phyloP scores from a whole-genome alignment of 2,113 vertebrate species.

The Prolemur simus region DNA sequence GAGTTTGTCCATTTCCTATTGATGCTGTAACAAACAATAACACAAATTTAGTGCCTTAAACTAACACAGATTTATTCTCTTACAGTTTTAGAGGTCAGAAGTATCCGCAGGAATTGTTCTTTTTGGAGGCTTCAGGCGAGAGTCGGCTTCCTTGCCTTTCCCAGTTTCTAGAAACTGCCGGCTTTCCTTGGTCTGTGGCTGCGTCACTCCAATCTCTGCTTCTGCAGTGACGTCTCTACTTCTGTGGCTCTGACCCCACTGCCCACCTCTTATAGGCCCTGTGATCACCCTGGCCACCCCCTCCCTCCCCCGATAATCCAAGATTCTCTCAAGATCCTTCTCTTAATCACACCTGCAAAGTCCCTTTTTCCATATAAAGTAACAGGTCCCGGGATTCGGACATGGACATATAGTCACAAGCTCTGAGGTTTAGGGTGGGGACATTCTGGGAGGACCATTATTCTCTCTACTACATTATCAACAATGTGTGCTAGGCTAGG shows the following conservation, averaged over 20 bases:
- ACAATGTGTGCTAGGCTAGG: accelerated
- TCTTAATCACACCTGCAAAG: not conserved
- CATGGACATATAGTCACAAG: not conserved
- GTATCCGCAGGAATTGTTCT: not conserved
- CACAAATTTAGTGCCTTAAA: not conserved
- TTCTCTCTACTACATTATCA: not conserved
- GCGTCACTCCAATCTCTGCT: not conserved
- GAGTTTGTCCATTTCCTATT: not conserved
- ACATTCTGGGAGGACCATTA: not conserved
- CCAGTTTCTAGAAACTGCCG: not conserved
- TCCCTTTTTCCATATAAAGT: not conserved
- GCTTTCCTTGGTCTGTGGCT: not conserved
- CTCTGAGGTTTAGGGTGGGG: not conserved
- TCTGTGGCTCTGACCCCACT: not conserved
- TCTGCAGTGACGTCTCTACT: not conserved
- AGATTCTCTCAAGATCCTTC: not conserved
- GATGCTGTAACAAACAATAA: not conserved
- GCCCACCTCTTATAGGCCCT: not conserved
- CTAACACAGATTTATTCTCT: not conserved
- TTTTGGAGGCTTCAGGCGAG: not conserved
- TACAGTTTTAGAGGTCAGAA: not conserved
- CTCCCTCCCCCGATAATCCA: accelerated
- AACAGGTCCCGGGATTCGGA: not conserved
- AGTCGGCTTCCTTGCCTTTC: not conserved
- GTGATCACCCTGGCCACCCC: not conserved